Evolutionary conservation across 2,797 vertebrate genomes (phyloP), one percentile per base, ranked within the genome.

Genomic region (Gastrophryne carolinensis): DNA sequence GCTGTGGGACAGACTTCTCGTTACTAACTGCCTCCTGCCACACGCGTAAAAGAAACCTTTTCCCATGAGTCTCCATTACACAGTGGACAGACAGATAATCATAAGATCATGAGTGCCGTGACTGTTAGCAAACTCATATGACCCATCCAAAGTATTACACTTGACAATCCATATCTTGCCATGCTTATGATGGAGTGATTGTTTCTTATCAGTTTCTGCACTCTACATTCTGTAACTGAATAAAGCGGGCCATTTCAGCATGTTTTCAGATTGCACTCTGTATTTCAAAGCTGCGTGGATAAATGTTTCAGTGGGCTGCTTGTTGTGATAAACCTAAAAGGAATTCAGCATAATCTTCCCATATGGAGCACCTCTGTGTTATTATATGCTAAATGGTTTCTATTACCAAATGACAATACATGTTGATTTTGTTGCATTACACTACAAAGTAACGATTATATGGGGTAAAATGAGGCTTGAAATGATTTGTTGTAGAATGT

Each of bases 341-440:
- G 32, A 53, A 5, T 17, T 30, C 19, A 21, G 30, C 11, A 50
- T 50, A 47, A 5, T 2, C 35, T 35, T 54, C 32, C 10, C 44
- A 53, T 5, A 9, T 34, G 21, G 21, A 37, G 32, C 12, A 17
- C 26, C 30, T 52, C 12, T 32, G 17, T 9, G 11, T 13, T 41
- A 23, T 73, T 56, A 52, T 23, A 41, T 44, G 13, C 27, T 15
- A 72, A 52, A 23, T 50, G 21, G 0, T 6, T 32, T 27, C 3
- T 70, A 17, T 49, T 34, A 11, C 24, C 29, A 21, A 52, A 19
- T 17, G 37, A 76, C 21, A 76, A 70, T 63, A 47, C n/a, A 39
- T 53, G 21, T 4, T 44, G 58, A 69, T 62, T 76, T 63, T 35
- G 30, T 70, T 76, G 49, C 23, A 24, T 44, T 53, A 13, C 23